Evolutionary conservation across 2,797 vertebrate species (phyloP), one percentile per base, ranked within the genome.

Genomic region (Phrynocephalus vlangalii): DNA sequence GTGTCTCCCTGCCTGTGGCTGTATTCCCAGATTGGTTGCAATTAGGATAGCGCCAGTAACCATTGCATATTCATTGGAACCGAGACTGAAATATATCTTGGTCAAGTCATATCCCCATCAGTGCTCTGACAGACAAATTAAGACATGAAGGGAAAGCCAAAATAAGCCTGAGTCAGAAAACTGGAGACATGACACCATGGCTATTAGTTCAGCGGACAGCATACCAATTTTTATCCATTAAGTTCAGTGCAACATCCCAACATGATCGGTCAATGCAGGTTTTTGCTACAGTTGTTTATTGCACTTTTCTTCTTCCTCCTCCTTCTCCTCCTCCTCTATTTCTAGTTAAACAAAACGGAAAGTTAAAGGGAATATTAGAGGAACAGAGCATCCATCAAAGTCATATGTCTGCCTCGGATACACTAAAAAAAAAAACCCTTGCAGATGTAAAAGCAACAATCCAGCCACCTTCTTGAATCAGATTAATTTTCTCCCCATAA

Each of bases 361-460:
- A 1, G 3, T 1, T 13, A 0, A 0, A 76, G 89, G 56, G 3
- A 24, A 67, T 48, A 80, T 0, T 0, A 0, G 0, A 28, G 18
- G 7, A 70, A 68, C 86, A 90, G 90, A 77, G 3, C 33, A 68
- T 20, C 73, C 5, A 3, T n/a, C 50, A 85, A 82, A 48, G 80
- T 84, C 87, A 38, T 38, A 60, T 18, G 20, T 38, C 72, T 2
- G 7, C 18, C 8, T 50, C 15, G 0, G 52, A 48, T 30, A 79
- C 8, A 80, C 6, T 81, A n/a, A 71, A 80, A 91, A 83, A 91
- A 83, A 70, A 56, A 56, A 56, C 13, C 9, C 38, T 16, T n/a
- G 52, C n/a, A 9, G 22, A 0, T 0, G 3, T 75, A 24, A 91
- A 87, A 30, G 10, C 26, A 20, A 71, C 38, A 18, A 66, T 2